These are phyloP conservation scores for Corvus moneduloides DNA, from an alignment of 2,113 vertebrate species.

Conservation along the genomic window DNA sequence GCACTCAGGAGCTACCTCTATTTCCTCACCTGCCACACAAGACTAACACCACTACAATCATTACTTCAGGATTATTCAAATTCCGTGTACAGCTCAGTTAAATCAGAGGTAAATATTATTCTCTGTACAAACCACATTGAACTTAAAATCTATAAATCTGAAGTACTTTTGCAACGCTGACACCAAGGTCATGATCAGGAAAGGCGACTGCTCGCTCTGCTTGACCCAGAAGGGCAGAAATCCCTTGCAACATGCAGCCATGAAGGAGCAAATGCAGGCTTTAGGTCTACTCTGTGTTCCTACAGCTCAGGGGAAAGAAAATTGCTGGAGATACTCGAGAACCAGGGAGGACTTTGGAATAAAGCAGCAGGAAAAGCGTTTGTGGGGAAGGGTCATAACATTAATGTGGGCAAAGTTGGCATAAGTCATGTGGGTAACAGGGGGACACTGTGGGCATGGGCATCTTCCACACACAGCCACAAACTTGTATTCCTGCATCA, in stretches of 20 bases:
- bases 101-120: not conserved
- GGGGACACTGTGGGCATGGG: not conserved
- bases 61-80: not conserved
- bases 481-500: not conserved
- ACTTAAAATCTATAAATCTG: not conserved
- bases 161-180: not conserved
- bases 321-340: not conserved
- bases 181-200: not conserved
- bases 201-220: not conserved
- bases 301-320: not conserved
- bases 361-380: not conserved
- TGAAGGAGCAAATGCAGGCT: not conserved
- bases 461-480: not conserved
- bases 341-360: not conserved
- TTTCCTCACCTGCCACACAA: not conserved
- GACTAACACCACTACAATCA: not conserved
- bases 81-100: not conserved
- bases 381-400: not conserved
- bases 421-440: rapidly evolving
- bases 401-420: not conserved
- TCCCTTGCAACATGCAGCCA: rapidly evolving
- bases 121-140: not conserved
- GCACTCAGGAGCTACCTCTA: rapidly evolving
- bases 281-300: not conserved
- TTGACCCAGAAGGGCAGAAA: not conserved